Evolutionary conservation across 2,797 vertebrate genomes (phyloP).

Genomic region (Smutsia gigantea): DNA sequence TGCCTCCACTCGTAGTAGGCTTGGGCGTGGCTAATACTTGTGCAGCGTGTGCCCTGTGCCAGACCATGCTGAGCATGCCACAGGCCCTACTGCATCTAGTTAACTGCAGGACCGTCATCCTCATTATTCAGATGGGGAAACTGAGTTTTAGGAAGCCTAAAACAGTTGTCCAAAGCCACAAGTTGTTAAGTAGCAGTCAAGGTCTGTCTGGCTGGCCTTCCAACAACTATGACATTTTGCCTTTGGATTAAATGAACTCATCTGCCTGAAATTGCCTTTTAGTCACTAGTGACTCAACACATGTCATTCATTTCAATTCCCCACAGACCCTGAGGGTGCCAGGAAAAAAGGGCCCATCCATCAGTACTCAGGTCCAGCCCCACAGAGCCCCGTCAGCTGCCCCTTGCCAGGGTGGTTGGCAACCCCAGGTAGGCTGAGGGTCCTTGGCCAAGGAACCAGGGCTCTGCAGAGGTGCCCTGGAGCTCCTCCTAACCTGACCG

Average conservation of each 20-base stretch:
- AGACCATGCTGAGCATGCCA: neutral
- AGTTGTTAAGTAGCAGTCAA: neutral
- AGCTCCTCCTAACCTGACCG: neutral
- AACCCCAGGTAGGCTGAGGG: neutral
- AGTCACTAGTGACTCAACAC: neutral
- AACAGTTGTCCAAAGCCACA: neutral
- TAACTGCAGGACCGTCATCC: neutral
- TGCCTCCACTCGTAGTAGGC: rapidly evolving
- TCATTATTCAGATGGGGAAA: slow-evolving; percentile 10
- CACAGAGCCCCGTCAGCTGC: rapidly evolving
- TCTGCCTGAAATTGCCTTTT: neutral
- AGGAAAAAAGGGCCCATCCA: neutral
- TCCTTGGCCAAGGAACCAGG: neutral
- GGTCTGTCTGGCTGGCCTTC: neutral
- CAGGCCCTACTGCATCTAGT: neutral
- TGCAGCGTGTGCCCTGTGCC: neutral
- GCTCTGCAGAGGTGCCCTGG: neutral
- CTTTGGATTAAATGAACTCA: neutral
- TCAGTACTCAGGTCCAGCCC: neutral
- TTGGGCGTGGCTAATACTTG: neutral
- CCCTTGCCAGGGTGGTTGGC: neutral
- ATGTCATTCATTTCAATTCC: neutral
- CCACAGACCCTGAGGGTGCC: neutral
- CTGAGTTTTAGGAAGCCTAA: neutral
- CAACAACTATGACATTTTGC: neutral